Base-by-base conservation (phyloP, 37 sponge, comb jelly and placozoan genomes). In the Axinella damicornis region DNA sequence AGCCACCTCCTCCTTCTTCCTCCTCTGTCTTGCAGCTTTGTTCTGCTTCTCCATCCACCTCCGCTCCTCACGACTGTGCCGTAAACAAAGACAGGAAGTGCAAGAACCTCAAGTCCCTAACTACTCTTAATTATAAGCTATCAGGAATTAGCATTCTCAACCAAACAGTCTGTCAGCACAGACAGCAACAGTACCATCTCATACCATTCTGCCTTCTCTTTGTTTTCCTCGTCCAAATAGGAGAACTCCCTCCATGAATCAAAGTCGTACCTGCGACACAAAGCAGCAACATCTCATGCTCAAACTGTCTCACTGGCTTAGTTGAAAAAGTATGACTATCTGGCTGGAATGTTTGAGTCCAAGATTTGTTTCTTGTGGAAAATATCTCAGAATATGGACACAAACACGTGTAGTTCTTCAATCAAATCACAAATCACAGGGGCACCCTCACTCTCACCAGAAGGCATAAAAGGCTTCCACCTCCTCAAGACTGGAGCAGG, bases 231-330 rank as follows among this genome's bases (percentile, higher is more conserved):
- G 74, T 98, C 99, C 2, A 91, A 79, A 58, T 95, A 98, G 0
- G 99, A 98, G 52, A 95, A 98, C 53, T 98, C 99, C 59, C 99
- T 85, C 99, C 99, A 98, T 22, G 95, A 92, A 22, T 92, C 85
- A 79, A 98, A 96, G n/a, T 82, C 71, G 59, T 95, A 97, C 93
- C 93, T 93, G 55, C 14, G 16, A 21, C 57, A 30, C 2, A 5
- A 56, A 4, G 46, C 4, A 9, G 9, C 9, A 4, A 46, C 46
- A 46, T 0, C 66, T 32, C 41, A 6, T 30, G 35, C 53, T 33
- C 11, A 12, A 14, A 24, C 19, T 22, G 2, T 53, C n/a, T 38
- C 60, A 58, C 36, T 35, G n/a, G n/a, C n/a, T n/a, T n/a, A n/a
- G n/a, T n/a, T n/a, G n/a, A n/a, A n/a, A n/a, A n/a, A n/a, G n/a